Evolutionary conservation across 2,797 vertebrate genomes (phyloP), one percentile per base, ranked within the genome.

Genomic region (Poeciliopsis presidionis): DNA sequence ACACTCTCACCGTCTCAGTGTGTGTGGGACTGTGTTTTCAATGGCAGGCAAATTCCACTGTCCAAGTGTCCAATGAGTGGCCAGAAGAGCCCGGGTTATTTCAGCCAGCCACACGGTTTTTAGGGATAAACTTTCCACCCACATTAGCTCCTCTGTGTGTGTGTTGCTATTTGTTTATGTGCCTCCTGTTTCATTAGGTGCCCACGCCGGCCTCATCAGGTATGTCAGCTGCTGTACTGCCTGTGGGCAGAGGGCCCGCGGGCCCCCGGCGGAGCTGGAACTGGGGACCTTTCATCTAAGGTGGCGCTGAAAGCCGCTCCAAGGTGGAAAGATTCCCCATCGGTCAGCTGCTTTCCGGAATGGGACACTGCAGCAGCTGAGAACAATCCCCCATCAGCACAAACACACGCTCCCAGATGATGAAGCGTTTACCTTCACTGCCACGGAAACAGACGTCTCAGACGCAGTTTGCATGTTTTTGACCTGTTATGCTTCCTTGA

Each of bases 61-160:
- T 77, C 79, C 81, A 77, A 86, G 85, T 84, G 89, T 74, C 86
- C 79, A 80, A 81, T 76, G 74, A 86, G 87, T 84, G 28, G 13
- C 11, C 90, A 87, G 76, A 86, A 80, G 88, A 80, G 83, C 84
- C 84, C 25, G 2, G 53, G 80, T 89, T 90, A 90, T 90, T 91
- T 89, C 85, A 90, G 88, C 61, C 71, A 82, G 86, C 88, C 85
- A 86, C 84, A 79, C 84, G 89, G 80, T 93, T 93, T 94, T 93
- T 92, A 87, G 90, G 84, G 88, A 88, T 93, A 93, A 89, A 94
- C 88, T 88, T 88, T 92, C 93, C 92, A 92, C 90, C 93, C 93
- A 84, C 92, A 91, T 91, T 89, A 81, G 70, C 83, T 83, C 22
- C 71, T 81, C 71, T 75, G 71, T 81, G 80, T 76, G 65, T 78